These are phyloP conservation scores for Potamilus streckersoni DNA, from an alignment of 1,140 invertebrate genomes.

Conservation along the genomic window DNA sequence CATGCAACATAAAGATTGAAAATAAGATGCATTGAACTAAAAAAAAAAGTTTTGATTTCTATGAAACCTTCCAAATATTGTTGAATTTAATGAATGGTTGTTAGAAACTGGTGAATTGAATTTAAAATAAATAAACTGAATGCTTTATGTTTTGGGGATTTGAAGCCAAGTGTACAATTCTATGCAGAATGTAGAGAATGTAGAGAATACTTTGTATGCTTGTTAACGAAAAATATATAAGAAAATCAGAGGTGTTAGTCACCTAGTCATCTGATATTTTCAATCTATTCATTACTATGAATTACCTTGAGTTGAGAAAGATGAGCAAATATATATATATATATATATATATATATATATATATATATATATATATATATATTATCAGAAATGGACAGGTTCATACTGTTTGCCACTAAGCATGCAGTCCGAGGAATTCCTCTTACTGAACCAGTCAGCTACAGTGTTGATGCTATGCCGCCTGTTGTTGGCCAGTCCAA, in stretches of 20 bases:
- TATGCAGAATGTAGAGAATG: too few species aligned
- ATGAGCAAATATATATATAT: constrained; percentile 1
- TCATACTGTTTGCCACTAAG: constrained; percentile 97
- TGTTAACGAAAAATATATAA: too few species aligned
- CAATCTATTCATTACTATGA: background rate
- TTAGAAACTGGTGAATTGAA: too few species aligned
- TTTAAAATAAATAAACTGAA: too few species aligned
- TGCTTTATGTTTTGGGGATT: too few species aligned
- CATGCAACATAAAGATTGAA: background rate
- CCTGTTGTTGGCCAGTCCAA: constrained; percentile 73
- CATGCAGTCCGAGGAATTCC: constrained; percentile 96
- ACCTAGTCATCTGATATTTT: background rate
- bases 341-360: constrained; percentile 6
- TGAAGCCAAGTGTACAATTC: too few species aligned
- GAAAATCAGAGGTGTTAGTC: background rate
- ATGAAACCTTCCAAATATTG: too few species aligned
- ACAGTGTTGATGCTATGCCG: constrained; percentile 85
- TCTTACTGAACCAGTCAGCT: constrained; percentile 65
- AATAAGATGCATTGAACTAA: background rate
- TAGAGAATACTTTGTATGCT: too few species aligned
- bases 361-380: constrained; percentile 3
- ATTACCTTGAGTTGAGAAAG: background rate
- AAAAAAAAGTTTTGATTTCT: background rate
- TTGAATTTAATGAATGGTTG: too few species aligned
- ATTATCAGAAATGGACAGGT: constrained; percentile 82